Evolutionary conservation across 2,888 invertebrate species (phyloP).

Genomic region (Homarus gammarus): DNA sequence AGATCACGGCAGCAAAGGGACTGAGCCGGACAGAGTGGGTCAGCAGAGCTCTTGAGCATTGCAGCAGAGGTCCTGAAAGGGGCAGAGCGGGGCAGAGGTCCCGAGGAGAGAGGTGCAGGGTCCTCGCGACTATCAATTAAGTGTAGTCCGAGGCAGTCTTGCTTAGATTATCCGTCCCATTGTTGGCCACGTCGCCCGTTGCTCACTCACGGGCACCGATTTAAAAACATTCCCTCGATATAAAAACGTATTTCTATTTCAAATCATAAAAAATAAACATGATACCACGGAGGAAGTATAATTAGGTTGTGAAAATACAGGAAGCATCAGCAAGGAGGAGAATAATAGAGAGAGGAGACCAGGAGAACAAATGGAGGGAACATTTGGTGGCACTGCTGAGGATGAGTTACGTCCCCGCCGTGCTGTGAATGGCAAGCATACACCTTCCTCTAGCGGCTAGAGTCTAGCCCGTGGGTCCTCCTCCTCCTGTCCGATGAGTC

Average conservation of each 20-base stretch:
- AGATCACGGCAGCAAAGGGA: background rate
- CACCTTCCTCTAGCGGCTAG: background rate
- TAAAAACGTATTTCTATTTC: background rate
- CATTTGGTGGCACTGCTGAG: background rate
- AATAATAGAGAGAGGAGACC: background rate
- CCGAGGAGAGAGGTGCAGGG: background rate
- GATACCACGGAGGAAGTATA: background rate
- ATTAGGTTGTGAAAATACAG: background rate
- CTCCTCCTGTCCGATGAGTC: background rate
- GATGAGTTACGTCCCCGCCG: constrained; percentile 9
- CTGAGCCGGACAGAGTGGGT: background rate
- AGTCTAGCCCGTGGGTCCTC: too few species aligned
- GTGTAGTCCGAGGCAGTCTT: background rate
- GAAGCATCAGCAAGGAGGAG: background rate
- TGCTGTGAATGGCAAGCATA: background rate
- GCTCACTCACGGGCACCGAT: background rate
- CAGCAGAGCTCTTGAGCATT: constrained; percentile 4
- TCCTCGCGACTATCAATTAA: constrained; percentile 8
- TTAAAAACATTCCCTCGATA: background rate
- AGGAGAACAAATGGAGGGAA: background rate
- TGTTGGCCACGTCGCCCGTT: background rate
- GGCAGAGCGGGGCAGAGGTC: background rate
- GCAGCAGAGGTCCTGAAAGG: background rate
- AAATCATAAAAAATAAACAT: background rate
- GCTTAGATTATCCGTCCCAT: constrained; percentile 8